Percentiles rank a stretch among this genome's conserved stretches.
These are phyloP conservation scores for Rhegmatorhina hoffmannsi DNA, from an alignment of 2,113 vertebrate genomes.

Conservation along the genomic window DNA sequence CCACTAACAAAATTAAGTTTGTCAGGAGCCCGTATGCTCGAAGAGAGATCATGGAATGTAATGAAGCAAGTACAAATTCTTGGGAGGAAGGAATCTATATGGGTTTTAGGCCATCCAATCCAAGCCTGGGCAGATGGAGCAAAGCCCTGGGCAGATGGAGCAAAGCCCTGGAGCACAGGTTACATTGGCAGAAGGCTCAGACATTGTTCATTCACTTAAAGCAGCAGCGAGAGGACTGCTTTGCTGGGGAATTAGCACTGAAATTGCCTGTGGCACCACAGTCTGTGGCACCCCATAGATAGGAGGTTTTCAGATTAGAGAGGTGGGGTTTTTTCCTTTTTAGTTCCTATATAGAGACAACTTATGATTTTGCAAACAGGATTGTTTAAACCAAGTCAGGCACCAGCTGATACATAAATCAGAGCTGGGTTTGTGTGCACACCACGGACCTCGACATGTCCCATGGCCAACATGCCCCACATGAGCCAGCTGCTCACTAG, in stretches of 20 bases:
- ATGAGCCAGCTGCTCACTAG: not conserved
- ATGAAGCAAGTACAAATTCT: not conserved
- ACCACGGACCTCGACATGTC: not conserved
- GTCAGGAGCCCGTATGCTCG: not conserved
- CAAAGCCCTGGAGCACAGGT: not conserved
- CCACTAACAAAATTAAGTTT: not conserved
- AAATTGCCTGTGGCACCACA: not conserved
- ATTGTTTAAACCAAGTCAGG: not conserved
- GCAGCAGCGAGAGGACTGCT: not conserved
- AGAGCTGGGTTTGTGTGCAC: not conserved
- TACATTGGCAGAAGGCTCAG: not conserved
- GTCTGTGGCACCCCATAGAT: not conserved
- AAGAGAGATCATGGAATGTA: not conserved
- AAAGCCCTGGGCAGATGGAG: not conserved
- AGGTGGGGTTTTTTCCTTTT: not conserved
- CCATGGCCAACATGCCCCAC: not conserved
- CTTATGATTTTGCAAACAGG: not conserved
- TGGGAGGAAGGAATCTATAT: not conserved
- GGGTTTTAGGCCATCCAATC: not conserved
- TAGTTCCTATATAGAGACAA: not conserved
- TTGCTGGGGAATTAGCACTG: not conserved
- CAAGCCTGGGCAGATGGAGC: not conserved
- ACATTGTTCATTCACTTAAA: not conserved
- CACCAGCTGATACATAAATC: not conserved
- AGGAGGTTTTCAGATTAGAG: not conserved